phyloP scores from a whole-genome alignment of 2,797 vertebrate species.

The Enteromius trimaculatus region DNA sequence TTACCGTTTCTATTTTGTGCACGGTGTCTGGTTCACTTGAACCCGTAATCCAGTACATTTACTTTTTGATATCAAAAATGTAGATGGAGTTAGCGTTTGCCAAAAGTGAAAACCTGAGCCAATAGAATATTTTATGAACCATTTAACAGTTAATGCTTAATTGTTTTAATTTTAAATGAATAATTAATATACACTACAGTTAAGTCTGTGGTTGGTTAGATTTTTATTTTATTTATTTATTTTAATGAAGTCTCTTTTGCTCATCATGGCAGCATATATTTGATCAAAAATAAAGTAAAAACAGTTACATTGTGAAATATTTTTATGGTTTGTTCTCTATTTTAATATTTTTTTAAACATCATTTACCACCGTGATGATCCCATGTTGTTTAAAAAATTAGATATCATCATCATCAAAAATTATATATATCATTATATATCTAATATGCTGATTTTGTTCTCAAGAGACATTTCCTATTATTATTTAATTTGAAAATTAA shows the following conservation, averaged over 20 bases:
- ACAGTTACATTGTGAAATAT: not conserved
- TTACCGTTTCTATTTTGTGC: slow-evolving; percentile 5
- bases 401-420: too few species aligned
- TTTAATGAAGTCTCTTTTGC: not conserved
- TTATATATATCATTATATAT: too few species aligned
- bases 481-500: not conserved
- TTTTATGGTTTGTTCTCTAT: too few species aligned
- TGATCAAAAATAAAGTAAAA: not conserved
- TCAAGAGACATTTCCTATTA: not conserved
- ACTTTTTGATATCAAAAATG: not conserved
- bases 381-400: too few species aligned
- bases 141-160: not conserved
- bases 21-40: slow-evolving; percentile 30
- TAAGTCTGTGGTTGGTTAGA: not conserved
- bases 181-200: not conserved
- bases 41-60: slow-evolving; percentile 16
- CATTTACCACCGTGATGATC: too few species aligned
- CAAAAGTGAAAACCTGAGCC: not conserved
- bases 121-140: not conserved
- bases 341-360: too few species aligned
- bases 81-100: not conserved
- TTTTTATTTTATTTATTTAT: too few species aligned
- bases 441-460: not conserved
- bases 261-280: not conserved
- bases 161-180: not conserved